phyloP scores from a whole-genome alignment of 2,888 invertebrate genomes.

The Stenolophus ochropezus region DNA sequence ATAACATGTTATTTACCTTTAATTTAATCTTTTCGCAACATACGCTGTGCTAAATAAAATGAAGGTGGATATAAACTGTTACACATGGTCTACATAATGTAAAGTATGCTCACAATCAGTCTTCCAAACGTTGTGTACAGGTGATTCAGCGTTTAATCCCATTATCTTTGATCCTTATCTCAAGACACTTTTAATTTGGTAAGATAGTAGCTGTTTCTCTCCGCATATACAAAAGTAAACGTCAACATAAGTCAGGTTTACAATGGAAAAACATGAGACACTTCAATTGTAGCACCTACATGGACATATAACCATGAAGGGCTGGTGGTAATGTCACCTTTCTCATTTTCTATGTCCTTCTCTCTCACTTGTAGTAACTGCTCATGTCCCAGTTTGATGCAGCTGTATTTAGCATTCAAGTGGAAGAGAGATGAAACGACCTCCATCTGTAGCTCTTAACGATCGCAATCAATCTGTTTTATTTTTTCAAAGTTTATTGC shows the following conservation, averaged over 20 bases:
- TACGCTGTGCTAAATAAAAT: slow-evolving; percentile 65
- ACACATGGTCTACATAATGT: slow-evolving; percentile 60
- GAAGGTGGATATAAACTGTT: slow-evolving; percentile 66
- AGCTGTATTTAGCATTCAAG: too few species aligned
- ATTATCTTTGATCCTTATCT: slow-evolving; percentile 61
- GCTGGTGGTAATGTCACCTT: too few species aligned
- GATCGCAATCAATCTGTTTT: too few species aligned
- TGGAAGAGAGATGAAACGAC: too few species aligned
- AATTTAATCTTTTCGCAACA: slow-evolving; percentile 57
- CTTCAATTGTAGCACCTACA: background rate
- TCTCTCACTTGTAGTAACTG: too few species aligned
- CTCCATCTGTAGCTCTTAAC: too few species aligned
- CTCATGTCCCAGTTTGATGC: too few species aligned
- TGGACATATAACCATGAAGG: too few species aligned
- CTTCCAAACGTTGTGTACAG: slow-evolving; percentile 78
- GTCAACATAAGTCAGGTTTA: background rate
- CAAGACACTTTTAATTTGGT: slow-evolving; percentile 10
- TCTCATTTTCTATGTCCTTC: too few species aligned
- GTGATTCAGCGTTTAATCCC: slow-evolving; percentile 73
- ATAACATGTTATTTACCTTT: slow-evolving; percentile 52
- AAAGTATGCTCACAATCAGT: slow-evolving; percentile 76
- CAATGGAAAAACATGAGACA: background rate
- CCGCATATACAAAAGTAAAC: background rate
- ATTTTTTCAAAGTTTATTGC: too few species aligned
- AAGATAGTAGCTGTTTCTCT: background rate